Evolutionary conservation across 2,113 vertebrate species (phyloP).

Genomic region (Vidua macroura): DNA sequence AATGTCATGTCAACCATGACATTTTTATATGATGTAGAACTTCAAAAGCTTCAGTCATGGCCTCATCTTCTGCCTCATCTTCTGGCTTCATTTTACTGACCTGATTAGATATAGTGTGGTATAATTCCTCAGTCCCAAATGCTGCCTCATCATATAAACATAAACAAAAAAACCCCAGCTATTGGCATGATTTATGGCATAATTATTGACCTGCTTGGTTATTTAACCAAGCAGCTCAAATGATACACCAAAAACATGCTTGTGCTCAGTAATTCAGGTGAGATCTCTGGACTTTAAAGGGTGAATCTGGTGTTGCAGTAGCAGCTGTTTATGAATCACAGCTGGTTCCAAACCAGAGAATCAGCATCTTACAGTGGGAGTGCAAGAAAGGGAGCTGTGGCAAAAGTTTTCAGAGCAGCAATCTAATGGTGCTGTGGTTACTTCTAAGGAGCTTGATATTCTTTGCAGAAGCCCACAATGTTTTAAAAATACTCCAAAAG

Average conservation of each 20-base stretch:
- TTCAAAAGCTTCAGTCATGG: slow-evolving; percentile 5
- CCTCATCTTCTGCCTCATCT: not conserved
- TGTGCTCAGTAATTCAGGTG: not conserved
- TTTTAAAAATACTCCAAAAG: not conserved
- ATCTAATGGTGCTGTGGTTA: not conserved
- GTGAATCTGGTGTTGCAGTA: not conserved
- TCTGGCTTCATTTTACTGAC: not conserved
- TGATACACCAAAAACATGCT: not conserved
- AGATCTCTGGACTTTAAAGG: not conserved
- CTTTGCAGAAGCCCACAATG: not conserved
- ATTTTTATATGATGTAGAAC: not conserved
- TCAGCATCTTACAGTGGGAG: not conserved
- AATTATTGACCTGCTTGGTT: not conserved
- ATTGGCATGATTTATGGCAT: not conserved
- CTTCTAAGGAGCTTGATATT: not conserved
- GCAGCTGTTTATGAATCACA: not conserved
- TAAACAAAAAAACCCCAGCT: rapidly evolving
- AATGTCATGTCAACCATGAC: not conserved
- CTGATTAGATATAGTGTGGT: not conserved
- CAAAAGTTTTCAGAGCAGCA: not conserved
- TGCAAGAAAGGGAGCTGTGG: not conserved
- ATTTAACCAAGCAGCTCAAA: not conserved
- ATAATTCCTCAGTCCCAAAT: not conserved
- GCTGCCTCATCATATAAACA: not conserved
- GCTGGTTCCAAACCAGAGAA: not conserved